A percentile compares a stretch with the other conserved stretches of the same genome.
Evolutionary conservation across 2,113 vertebrate species (phyloP).

Genomic region (Fregata magnificens): DNA sequence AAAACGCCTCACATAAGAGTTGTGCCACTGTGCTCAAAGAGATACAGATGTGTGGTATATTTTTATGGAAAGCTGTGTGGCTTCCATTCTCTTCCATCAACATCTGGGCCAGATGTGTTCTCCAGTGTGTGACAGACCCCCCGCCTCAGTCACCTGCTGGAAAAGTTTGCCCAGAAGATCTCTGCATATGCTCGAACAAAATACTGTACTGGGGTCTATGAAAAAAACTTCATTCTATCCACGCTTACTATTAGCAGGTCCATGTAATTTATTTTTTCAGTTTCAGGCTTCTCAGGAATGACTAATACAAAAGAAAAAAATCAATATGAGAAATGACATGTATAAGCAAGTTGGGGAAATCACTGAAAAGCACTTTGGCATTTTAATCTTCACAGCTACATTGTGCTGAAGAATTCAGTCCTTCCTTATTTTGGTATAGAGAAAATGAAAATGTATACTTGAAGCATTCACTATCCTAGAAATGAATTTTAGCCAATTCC

Average conservation of each 20-base stretch:
- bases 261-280: not conserved
- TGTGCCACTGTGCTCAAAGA: not conserved
- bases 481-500: not conserved
- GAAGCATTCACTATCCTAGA: not conserved
- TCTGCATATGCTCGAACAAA: not conserved
- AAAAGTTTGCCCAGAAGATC: not conserved
- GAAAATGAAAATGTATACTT: not conserved
- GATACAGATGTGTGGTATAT: not conserved
- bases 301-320: not conserved
- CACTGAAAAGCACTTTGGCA: not conserved
- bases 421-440: not conserved
- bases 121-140: not conserved
- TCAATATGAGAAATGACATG: not conserved
- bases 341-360: not conserved
- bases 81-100: not conserved
- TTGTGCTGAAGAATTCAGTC: not conserved
- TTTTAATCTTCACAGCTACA: not conserved
- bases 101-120: not conserved
- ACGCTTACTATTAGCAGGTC: not conserved
- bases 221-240: not conserved
- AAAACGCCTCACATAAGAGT: not conserved
- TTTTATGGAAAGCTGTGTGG: not conserved
- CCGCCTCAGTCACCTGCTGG: not conserved
- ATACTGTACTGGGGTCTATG: not conserved
- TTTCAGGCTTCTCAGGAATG: not conserved